Percentiles rank a stretch among this genome's conserved stretches.
phyloP scores from a whole-genome alignment of 2,113 vertebrate genomes.

The Leuciscus idus region DNA sequence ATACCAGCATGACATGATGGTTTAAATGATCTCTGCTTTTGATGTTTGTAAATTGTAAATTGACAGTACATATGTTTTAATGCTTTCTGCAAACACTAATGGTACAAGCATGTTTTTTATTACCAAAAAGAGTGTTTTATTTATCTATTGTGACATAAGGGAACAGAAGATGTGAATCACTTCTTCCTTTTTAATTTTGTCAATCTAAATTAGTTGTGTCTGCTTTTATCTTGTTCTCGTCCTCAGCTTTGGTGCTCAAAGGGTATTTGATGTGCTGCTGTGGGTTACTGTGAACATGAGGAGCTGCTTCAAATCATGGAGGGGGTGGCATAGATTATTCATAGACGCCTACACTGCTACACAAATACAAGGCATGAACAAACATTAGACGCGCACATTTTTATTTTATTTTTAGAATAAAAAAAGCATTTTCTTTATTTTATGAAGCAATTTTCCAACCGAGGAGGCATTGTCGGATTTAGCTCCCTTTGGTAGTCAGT shows the following conservation, averaged over 20 bases:
- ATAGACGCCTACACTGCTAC: slow-evolving; percentile 65
- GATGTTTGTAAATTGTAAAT: background rate
- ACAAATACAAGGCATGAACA: slow-evolving; percentile 45
- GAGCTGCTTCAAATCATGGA: slow-evolving; percentile 62
- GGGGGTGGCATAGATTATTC: slow-evolving; percentile 68
- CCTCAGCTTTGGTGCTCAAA: slow-evolving; percentile 37
- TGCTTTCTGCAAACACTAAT: background rate
- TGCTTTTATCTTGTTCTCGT: slow-evolving; percentile 7
- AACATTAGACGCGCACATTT: background rate
- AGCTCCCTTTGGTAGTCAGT: background rate
- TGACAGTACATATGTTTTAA: background rate
- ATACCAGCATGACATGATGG: background rate
- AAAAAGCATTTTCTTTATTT: background rate
- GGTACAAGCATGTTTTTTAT: background rate
- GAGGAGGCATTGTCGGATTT: background rate
- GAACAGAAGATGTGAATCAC: background rate
- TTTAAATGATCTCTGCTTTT: background rate
- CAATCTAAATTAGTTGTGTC: background rate
- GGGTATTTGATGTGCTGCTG: slow-evolving; percentile 52
- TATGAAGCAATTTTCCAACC: background rate
- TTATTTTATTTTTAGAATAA: background rate
- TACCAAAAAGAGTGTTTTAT: background rate
- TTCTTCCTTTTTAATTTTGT: background rate
- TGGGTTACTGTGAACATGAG: slow-evolving; percentile 57
- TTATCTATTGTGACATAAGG: background rate